Conservation (phyloP, 2,113 vertebrate species). For the Pangasianodon gigas region DNA sequence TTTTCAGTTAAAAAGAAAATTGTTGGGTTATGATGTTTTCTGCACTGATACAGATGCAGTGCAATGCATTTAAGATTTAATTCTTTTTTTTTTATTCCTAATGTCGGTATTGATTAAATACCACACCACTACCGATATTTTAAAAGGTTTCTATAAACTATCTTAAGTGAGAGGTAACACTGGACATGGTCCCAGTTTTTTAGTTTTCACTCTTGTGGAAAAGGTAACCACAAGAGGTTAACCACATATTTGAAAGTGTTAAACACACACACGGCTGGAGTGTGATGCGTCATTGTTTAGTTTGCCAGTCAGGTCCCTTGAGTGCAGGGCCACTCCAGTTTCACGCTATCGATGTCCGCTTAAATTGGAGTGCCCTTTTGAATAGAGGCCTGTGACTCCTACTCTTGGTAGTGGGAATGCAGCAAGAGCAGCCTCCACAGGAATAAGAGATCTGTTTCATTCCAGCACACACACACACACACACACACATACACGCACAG, state of each 20-base stretch:
- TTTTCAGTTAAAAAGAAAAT: no score
- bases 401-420: constrained; percentile 41
- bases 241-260: neutral
- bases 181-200: neutral
- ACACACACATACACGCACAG: neutral
- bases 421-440: constrained; percentile 36
- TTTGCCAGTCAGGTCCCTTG: constrained; percentile 37
- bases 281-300: constrained; percentile 36
- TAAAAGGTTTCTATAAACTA: neutral
- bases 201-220: neutral
- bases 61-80: neutral
- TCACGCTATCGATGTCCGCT: constrained; percentile 40
- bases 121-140: neutral
- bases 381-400: constrained; percentile 21
- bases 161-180: neutral
- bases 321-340: constrained; percentile 25
- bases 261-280: neutral
- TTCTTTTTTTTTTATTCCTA: neutral
- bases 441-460: constrained; percentile 29
- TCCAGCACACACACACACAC: constrained; percentile 22
- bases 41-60: neutral
- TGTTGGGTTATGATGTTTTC: neutral
- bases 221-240: neutral
- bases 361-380: constrained; percentile 43
- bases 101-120: neutral